phyloP scores from a whole-genome alignment of 2,797 vertebrate genomes.

The Octomys mimax region DNA sequence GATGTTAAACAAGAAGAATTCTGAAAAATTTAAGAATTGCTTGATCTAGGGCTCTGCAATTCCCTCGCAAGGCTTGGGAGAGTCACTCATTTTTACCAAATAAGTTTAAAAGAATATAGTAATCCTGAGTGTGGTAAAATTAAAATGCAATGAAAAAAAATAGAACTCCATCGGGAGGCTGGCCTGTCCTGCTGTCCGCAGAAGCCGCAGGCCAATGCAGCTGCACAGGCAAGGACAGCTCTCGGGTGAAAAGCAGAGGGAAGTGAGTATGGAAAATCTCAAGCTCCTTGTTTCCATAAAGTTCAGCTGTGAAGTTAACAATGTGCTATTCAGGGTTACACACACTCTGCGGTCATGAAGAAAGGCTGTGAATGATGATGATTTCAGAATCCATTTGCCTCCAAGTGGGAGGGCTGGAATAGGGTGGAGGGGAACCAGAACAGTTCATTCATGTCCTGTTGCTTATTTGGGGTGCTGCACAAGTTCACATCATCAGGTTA shows the following conservation, averaged over 20 bases:
- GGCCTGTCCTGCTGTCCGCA: background rate
- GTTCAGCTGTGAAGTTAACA: background rate
- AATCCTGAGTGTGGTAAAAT: background rate
- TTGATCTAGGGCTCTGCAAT: background rate
- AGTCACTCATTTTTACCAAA: background rate
- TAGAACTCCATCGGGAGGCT: background rate
- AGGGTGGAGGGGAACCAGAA: background rate
- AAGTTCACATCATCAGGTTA: fast-evolving
- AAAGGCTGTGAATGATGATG: background rate
- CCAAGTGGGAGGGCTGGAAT: no score
- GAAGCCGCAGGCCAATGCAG: no score
- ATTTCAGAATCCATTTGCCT: background rate
- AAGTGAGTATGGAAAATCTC: background rate
- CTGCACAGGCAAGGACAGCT: background rate
- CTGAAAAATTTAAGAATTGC: background rate
- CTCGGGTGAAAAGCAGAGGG: background rate
- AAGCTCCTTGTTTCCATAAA: background rate
- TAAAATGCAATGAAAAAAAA: background rate
- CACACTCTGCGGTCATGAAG: background rate
- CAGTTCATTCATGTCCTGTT: background rate
- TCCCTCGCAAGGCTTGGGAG: background rate
- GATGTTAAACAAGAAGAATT: background rate
- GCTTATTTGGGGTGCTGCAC: background rate
- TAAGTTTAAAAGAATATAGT: background rate
- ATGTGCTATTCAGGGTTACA: background rate